Percentiles rank a stretch among this genome's conserved stretches.
Conservation (phyloP, 2,797 vertebrate species). For the Platyrinchus mystaceus region DNA sequence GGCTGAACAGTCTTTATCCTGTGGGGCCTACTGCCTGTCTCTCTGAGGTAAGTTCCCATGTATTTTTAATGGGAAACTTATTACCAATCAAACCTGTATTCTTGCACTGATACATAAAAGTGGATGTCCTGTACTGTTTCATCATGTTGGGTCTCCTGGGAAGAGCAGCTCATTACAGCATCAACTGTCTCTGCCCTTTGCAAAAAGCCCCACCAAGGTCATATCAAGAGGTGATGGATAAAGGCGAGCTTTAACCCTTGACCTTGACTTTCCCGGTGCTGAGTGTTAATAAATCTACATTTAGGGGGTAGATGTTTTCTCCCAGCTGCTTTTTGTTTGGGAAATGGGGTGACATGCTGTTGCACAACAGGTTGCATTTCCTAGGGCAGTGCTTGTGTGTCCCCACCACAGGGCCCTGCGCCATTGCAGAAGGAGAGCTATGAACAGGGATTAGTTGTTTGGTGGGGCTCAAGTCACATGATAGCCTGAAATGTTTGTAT, state of each 20-base stretch:
- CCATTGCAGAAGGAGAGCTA: fast-evolving
- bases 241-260: slow-evolving; percentile 63
- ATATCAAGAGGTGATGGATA: slow-evolving; percentile 58
- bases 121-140: slow-evolving; percentile 29
- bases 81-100: slow-evolving; percentile 31
- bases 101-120: slow-evolving; percentile 16
- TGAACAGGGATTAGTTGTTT: background rate
- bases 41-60: slow-evolving; percentile 25
- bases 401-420: fast-evolving
- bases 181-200: slow-evolving; percentile 64
- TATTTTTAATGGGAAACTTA: slow-evolving; percentile 60
- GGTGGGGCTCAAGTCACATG: fast-evolving
- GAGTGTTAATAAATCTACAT: slow-evolving; percentile 63
- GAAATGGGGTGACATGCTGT: background rate
- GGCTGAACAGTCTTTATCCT: slow-evolving; percentile 13
- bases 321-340: slow-evolving; percentile 47
- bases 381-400: background rate
- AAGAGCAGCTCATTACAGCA: slow-evolving; percentile 26
- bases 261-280: slow-evolving; percentile 55
- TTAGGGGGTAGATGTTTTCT: slow-evolving; percentile 44
- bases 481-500: background rate
- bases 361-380: slow-evolving; percentile 45
- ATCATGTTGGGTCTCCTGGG: slow-evolving; percentile 39
- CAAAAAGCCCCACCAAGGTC: slow-evolving; percentile 51
- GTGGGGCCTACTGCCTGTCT: background rate